phyloP scores from a whole-genome alignment of 2,797 vertebrate species.

The Catostomus latipinnis region DNA sequence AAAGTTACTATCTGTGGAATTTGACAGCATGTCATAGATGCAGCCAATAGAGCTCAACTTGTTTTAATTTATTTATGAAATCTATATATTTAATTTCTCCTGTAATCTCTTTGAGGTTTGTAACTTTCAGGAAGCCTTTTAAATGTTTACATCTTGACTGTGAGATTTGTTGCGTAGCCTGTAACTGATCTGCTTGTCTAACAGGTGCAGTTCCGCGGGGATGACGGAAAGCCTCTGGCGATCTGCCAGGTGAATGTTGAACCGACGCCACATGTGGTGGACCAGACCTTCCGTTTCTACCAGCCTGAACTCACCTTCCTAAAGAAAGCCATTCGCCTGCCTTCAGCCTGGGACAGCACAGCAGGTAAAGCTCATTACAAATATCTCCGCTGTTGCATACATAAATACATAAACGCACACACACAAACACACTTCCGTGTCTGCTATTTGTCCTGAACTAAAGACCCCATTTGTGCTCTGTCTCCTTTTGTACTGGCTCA shows the following conservation, averaged over 20 bases:
- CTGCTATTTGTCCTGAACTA: constrained; percentile 46
- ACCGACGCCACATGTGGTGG: constrained; percentile 85
- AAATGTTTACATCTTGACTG: background rate
- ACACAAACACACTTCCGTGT: constrained; percentile 35
- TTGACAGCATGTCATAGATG: no score
- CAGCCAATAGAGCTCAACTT: background rate
- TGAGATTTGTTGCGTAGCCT: background rate
- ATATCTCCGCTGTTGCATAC: constrained; percentile 18
- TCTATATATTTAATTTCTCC: background rate
- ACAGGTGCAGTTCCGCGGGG: constrained; percentile 86
- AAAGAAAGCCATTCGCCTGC: constrained; percentile 94
- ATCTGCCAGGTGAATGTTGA: constrained; percentile 87
- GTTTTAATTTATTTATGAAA: background rate
- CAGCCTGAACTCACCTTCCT: constrained; percentile 93
- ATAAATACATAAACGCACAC: constrained; percentile 26
- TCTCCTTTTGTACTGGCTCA: constrained; percentile 58
- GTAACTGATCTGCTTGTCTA: constrained; percentile 30
- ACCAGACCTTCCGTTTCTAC: constrained; percentile 94
- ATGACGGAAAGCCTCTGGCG: constrained; percentile 83
- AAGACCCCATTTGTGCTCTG: constrained; percentile 58
- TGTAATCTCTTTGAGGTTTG: background rate
- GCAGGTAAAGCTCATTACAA: constrained; percentile 74
- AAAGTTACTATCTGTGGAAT: no score
- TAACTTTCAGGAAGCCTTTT: background rate
- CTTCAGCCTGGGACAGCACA: constrained; percentile 81